Conservation (phyloP, 2,888 invertebrate genomes). For the Erpobdella octoculata region DNA sequence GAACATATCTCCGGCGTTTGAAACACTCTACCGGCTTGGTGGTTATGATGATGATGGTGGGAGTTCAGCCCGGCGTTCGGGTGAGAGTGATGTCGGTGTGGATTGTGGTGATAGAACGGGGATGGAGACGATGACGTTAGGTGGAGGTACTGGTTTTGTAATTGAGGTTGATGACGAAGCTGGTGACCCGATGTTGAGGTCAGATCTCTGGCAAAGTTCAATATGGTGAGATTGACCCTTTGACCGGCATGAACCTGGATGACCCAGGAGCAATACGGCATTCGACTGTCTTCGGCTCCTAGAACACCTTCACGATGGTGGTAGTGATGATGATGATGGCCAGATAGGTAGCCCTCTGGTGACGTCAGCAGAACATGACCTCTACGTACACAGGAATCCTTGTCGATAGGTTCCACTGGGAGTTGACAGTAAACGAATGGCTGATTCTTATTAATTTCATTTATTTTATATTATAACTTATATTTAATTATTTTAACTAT, state of each 20-base stretch:
- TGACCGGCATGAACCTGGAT: background rate
- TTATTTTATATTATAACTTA: no score
- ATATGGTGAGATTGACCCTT: background rate
- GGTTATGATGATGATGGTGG: background rate
- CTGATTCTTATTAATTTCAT: no score
- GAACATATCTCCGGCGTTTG: background rate
- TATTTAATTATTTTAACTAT: no score
- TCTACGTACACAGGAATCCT: background rate
- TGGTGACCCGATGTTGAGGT: background rate
- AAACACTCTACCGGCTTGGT: no score
- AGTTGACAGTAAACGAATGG: background rate
- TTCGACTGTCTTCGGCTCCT: background rate
- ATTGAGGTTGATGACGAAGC: background rate
- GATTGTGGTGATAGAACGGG: background rate
- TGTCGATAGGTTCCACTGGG: background rate
- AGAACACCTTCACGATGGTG: background rate
- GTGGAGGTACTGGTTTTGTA: background rate
- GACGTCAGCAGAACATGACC: conserved; percentile 17
- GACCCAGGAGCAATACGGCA: background rate
- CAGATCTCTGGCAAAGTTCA: conserved; percentile 8
- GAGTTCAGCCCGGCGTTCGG: background rate
- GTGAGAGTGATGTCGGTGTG: background rate
- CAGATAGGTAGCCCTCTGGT: background rate
- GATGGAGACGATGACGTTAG: background rate
- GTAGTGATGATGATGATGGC: conserved; percentile 2